Evolutionary conservation across 2,797 vertebrate genomes (phyloP).

Genomic region (Gallinago nigripennis): DNA sequence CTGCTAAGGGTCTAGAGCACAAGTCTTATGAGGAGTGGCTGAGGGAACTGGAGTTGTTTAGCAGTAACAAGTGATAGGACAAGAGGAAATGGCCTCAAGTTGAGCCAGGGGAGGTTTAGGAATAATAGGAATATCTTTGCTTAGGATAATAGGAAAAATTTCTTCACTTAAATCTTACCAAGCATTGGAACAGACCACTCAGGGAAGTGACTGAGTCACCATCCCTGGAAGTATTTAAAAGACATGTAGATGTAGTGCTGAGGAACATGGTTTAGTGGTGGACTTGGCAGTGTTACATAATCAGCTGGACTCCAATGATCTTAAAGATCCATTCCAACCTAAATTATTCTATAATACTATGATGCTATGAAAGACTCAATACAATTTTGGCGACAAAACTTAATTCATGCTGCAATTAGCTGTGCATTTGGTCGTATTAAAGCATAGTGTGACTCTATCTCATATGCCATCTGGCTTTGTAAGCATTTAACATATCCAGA

Average conservation of each 20-base stretch:
- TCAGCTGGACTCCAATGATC: background rate
- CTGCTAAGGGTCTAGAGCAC: background rate
- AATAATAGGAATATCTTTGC: background rate
- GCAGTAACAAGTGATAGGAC: background rate
- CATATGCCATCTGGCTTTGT: background rate
- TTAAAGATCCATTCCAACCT: background rate
- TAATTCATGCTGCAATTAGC: background rate
- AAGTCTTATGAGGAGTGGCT: background rate
- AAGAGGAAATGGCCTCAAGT: background rate
- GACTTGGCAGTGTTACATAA: background rate
- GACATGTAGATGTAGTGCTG: background rate
- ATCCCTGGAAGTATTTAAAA: background rate
- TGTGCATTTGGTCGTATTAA: background rate
- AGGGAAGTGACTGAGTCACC: background rate
- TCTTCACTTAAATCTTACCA: background rate
- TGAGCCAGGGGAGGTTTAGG: background rate
- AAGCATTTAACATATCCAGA: background rate
- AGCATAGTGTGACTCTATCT: background rate
- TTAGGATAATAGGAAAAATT: background rate
- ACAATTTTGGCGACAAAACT: background rate
- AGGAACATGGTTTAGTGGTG: background rate
- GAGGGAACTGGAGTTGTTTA: background rate
- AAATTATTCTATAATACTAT: background rate
- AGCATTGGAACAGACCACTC: too few species aligned
- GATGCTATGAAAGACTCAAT: background rate